phyloP scores from a whole-genome alignment of 2,797 vertebrate genomes.

The Decapterus maruadsi region DNA sequence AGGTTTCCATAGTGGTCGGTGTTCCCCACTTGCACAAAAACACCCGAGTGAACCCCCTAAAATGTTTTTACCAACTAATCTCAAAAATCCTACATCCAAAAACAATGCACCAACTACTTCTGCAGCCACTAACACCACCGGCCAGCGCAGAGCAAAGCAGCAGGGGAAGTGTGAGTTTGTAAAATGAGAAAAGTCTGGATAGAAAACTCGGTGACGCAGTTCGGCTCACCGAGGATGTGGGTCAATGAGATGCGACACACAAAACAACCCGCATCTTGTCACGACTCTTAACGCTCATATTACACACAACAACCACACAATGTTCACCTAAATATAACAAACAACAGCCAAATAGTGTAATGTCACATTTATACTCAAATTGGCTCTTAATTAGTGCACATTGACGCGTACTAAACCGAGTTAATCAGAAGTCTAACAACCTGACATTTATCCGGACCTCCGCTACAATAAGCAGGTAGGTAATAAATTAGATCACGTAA shows the following conservation, averaged over 20 bases:
- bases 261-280: constrained; percentile 38
- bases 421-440: neutral
- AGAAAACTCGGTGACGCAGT: constrained; percentile 62
- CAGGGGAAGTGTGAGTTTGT: fast-evolving
- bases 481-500: neutral
- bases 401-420: neutral
- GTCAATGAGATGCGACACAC: constrained; percentile 77
- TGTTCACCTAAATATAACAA: fast-evolving
- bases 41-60: neutral
- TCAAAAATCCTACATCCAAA: too few relatives aligned
- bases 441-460: too few relatives aligned
- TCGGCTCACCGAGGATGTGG: constrained; percentile 56
- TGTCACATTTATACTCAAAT: fast-evolving
- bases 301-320: neutral
- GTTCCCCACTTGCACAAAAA: constrained; percentile 26
- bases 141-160: neutral
- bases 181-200: neutral
- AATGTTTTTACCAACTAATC: too few relatives aligned
- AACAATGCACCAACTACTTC: neutral
- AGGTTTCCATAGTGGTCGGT: constrained; percentile 57
- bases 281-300: neutral
- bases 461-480: neutral
- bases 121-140: fast-evolving
- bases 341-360: fast-evolving
- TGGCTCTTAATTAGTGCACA: neutral